Conservation (phyloP, 1,140 invertebrate species). For the Aphidius ervi region DNA sequence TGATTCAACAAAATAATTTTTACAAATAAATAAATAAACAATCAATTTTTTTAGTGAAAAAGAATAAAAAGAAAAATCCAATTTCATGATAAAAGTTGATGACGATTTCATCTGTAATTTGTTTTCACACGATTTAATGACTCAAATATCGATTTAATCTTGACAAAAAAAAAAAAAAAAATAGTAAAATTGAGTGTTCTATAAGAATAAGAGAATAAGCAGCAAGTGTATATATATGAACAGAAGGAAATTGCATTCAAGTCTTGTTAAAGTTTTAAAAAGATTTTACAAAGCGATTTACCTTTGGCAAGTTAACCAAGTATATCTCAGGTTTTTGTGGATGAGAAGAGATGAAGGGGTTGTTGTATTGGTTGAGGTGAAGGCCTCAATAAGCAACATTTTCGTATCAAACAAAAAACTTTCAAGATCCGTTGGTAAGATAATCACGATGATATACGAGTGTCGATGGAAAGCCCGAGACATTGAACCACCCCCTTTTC, state of each 20-base stretch:
- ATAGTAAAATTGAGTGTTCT: conserved; percentile 1
- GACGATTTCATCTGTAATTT: conserved; percentile 9
- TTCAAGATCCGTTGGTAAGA: conserved; percentile 41
- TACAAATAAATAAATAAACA: neutral
- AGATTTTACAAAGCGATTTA: conserved; percentile 31
- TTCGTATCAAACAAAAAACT: conserved; percentile 31
- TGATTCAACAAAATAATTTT: neutral
- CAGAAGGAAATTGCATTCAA: conserved; percentile 39
- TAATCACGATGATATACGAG: conserved; percentile 50
- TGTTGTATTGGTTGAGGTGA: conserved; percentile 2
- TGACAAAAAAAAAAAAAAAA: conserved; percentile 10
- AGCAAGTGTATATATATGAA: conserved; percentile 7
- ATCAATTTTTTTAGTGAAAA: too few relatives aligned
- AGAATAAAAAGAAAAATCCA: too few relatives aligned
- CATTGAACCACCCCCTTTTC: conserved; percentile 33
- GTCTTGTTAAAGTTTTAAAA: conserved; percentile 27
- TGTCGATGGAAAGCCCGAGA: conserved; percentile 44
- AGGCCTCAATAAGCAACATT: conserved; percentile 19
- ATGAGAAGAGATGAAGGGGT: neutral
- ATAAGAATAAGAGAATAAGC: conserved; percentile 6
- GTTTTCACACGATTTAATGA: conserved; percentile 15
- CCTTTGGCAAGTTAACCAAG: neutral
- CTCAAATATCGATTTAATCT: conserved; percentile 19
- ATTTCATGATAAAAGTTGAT: neutral
- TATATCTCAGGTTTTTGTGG: neutral